A percentile compares a stretch with the other conserved stretches of the same genome.
Conservation (phyloP, 30 jellyfish, hydroid and myxozoan species). For the Pelagia noctiluca region DNA sequence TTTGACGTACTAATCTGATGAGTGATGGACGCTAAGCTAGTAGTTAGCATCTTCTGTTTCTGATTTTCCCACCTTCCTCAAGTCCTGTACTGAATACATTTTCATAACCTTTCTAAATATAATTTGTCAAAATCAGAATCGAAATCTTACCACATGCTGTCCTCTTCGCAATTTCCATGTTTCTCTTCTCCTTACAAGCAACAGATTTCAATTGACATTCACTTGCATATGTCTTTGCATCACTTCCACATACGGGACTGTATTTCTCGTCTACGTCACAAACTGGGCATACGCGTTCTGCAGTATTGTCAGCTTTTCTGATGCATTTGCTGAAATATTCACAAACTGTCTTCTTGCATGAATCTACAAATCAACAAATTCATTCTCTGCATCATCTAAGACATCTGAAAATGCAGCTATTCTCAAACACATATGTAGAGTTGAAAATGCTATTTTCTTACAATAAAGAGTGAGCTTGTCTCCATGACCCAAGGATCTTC, state of each 20-base stretch:
- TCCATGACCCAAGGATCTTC: too few relatives aligned
- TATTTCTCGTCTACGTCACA: constrained; percentile 19
- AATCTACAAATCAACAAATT: not conserved
- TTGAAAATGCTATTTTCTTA: too few relatives aligned
- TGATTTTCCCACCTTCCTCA: too few relatives aligned
- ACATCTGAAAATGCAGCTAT: not conserved
- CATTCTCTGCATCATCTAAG: not conserved
- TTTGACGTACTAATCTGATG: too few relatives aligned
- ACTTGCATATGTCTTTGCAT: constrained; percentile 84
- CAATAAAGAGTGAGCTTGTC: too few relatives aligned
- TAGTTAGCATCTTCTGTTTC: too few relatives aligned
- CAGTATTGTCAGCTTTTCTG: constrained; percentile 21
- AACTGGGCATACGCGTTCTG: constrained; percentile 65
- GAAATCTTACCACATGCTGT: constrained; percentile 78
- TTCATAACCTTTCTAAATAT: not conserved
- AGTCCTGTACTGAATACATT: too few relatives aligned
- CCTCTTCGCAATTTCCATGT: constrained; percentile 25
- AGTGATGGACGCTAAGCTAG: too few relatives aligned
- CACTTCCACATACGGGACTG: constrained; percentile 85
- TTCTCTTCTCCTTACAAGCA: constrained; percentile 51
- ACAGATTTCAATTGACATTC: constrained; percentile 63
- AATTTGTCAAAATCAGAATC: not conserved
- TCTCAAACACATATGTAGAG: too few relatives aligned
- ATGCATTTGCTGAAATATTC: constrained; percentile 30
- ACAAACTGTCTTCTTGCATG: constrained; percentile 37